A percentile compares a stretch with the other conserved stretches of the same genome.
These are phyloP conservation scores for Apostichopus leukothele DNA, from an alignment of 53 echinoderm and acorn worm species.

Conservation along the genomic window DNA sequence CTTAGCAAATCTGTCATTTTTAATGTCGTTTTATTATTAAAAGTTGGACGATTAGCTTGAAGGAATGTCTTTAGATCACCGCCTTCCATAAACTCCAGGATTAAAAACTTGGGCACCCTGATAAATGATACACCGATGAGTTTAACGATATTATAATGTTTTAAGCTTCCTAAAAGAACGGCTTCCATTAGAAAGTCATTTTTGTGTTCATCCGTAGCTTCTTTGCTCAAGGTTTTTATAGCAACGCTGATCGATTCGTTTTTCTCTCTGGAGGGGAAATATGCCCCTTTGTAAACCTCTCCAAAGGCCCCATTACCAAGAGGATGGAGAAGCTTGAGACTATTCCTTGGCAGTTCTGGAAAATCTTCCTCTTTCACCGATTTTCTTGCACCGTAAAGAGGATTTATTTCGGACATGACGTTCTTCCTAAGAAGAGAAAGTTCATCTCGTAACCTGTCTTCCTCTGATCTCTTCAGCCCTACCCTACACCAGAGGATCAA, in stretches of 20 bases:
- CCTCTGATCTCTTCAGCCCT: neutral
- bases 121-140: conserved; percentile 86
- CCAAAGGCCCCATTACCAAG: conserved; percentile 93
- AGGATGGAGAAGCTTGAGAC: conserved; percentile 46
- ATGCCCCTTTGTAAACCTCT: conserved; percentile 84
- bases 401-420: conserved; percentile 39
- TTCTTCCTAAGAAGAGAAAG: conserved; percentile 27
- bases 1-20: conserved; percentile 74
- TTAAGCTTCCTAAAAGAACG: conserved; percentile 85
- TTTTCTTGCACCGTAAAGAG: conserved; percentile 27
- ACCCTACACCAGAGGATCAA: conserved; percentile 6
- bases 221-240: conserved; percentile 62
- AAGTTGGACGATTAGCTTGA: conserved; percentile 70
- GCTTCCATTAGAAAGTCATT: conserved; percentile 95
- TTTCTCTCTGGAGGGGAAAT: conserved; percentile 56
- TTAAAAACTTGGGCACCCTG: conserved; percentile 80
- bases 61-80: conserved; percentile 93
- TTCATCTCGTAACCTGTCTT: conserved; percentile 28
- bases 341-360: conserved; percentile 2
- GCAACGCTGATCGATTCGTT: conserved; percentile 71
- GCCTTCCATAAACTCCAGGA: conserved; percentile 88
- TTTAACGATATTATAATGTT: conserved; percentile 78
- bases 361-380: conserved; percentile 32
- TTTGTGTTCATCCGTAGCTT: conserved; percentile 72
- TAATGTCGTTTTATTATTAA: conserved; percentile 34